These are phyloP conservation scores for Drosophila emarginata DNA, from an alignment of 2,888 invertebrate species.

Conservation along the genomic window DNA sequence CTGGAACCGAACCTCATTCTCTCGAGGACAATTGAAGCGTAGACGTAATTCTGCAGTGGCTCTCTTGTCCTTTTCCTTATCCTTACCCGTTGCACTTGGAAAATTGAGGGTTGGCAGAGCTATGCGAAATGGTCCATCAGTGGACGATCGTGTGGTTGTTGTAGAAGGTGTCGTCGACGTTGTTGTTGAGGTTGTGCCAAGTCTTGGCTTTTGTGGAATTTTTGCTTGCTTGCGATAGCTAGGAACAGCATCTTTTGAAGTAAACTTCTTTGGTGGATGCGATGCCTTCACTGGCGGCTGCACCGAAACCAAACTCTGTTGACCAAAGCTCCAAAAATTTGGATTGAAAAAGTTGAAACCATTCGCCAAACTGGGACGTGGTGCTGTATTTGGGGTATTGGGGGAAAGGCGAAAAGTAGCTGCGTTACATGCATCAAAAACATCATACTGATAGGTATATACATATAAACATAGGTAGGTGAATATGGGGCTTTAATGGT, in stretches of 20 bases:
- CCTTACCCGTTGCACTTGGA: conserved; percentile 29
- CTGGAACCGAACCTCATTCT: conserved; percentile 82
- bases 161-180: conserved; percentile 38
- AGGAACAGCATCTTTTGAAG: conserved; percentile 55
- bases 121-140: conserved; percentile 78
- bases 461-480: too few relatives aligned
- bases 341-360: conserved; percentile 73
- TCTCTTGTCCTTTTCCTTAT: conserved; percentile 81
- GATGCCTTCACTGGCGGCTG: conserved; percentile 49
- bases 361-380: conserved; percentile 67
- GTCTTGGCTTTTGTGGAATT: conserved; percentile 43
- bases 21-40: conserved; percentile 81
- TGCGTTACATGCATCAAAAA: neutral
- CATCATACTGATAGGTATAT: neutral
- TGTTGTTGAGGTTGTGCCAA: conserved; percentile 9
- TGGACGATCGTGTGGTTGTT: conserved; percentile 29
- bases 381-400: conserved; percentile 37
- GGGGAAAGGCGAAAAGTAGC: conserved; percentile 30
- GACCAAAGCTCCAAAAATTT: conserved; percentile 74
- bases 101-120: conserved; percentile 75
- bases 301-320: conserved; percentile 62
- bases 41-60: conserved; percentile 64
- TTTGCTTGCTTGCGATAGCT: conserved; percentile 50
- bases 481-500: conserved; percentile 54
- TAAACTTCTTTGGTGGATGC: conserved; percentile 67